phyloP scores from a whole-genome alignment of 1,140 invertebrate genomes.

The Lepidurus packardi region DNA sequence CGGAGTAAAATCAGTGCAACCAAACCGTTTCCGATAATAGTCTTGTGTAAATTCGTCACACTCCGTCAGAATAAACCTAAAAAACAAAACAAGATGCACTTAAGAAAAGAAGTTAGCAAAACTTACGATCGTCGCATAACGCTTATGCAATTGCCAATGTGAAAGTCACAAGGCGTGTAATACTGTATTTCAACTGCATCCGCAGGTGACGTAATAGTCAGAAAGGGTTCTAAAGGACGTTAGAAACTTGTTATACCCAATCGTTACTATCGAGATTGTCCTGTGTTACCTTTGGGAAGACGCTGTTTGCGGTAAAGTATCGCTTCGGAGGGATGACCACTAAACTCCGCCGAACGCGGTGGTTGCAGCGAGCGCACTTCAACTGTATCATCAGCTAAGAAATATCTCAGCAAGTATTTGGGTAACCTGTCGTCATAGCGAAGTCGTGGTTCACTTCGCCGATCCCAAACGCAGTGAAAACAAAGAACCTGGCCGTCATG shows the following conservation, averaged over 20 bases:
- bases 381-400: constrained; percentile 33
- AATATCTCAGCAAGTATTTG: constrained; percentile 33
- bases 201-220: constrained; percentile 23
- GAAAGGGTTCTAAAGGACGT: constrained; percentile 26
- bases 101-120: neutral
- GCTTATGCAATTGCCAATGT: constrained; percentile 24
- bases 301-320: constrained; percentile 28
- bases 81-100: neutral
- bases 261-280: neutral
- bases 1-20: constrained; percentile 28
- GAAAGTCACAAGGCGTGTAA: constrained; percentile 30
- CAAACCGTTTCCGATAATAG: constrained; percentile 31
- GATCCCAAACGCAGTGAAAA: constrained; percentile 36
- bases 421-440: constrained; percentile 29
- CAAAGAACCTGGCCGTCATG: constrained; percentile 63
- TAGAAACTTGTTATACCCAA: too few species aligned
- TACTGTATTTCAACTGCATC: constrained; percentile 32
- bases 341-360: neutral
- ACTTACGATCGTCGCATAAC: constrained; percentile 33
- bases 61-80: constrained; percentile 31
- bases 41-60: constrained; percentile 32
- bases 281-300: constrained; percentile 29
- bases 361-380: constrained; percentile 25
- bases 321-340: constrained; percentile 18
- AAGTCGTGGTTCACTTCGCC: constrained; percentile 4